Conservation (phyloP, 2,113 vertebrate genomes). For the Garra rufa region DNA sequence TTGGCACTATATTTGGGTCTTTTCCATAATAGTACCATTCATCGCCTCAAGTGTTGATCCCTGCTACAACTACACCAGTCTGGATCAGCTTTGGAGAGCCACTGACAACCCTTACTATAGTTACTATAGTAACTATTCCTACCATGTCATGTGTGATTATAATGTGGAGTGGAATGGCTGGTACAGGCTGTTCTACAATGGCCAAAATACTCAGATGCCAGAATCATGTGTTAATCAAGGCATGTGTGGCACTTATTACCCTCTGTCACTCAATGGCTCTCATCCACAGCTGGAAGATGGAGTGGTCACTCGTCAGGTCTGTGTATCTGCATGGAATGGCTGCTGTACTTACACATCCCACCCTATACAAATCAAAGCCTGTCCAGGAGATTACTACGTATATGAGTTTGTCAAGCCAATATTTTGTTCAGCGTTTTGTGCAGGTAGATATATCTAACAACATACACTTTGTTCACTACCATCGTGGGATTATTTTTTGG, state of each 20-base stretch:
- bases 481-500: not conserved
- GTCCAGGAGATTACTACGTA: conserved; percentile 24
- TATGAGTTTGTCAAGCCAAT: conserved; percentile 15
- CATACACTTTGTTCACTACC: not conserved
- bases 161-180: conserved; percentile 25
- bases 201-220: not conserved
- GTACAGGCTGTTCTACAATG: not conserved
- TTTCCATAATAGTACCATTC: not conserved
- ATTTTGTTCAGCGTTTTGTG: not conserved
- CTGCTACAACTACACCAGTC: not conserved
- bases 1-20: too few species aligned
- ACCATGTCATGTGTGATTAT: not conserved
- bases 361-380: conserved; percentile 31
- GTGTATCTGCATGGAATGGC: rapidly evolving
- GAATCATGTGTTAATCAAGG: not conserved
- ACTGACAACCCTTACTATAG: not conserved
- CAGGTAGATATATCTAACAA: not conserved
- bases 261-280: not conserved
- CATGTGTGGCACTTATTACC: not conserved
- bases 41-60: not conserved
- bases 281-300: conserved; percentile 19
- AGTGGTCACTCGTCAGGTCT: conserved; percentile 17
- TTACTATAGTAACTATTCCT: not conserved
- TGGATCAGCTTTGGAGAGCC: conserved; percentile 20
- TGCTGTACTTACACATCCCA: not conserved